phyloP scores from a whole-genome alignment of 2,888 invertebrate species.

The Tiphia femorata region DNA sequence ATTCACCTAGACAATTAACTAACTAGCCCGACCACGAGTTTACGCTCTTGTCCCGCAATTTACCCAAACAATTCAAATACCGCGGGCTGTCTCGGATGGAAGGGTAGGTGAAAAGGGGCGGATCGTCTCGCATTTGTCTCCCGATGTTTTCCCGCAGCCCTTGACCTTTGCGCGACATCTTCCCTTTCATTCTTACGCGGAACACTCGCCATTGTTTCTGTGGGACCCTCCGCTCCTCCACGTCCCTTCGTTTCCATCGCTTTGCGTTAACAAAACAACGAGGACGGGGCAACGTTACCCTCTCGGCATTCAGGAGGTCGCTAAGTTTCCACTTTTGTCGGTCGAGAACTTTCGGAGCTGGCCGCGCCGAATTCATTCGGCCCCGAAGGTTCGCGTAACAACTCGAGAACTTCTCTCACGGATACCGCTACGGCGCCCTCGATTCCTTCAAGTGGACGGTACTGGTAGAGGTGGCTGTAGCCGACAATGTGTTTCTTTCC shows the following conservation, averaged over 20 bases:
- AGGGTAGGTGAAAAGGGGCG: too few species aligned
- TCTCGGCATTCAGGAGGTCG: neutral
- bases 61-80: too few species aligned
- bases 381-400: slow-evolving; percentile 23
- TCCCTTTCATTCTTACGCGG: neutral
- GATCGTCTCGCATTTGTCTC: too few species aligned
- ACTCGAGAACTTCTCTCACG: slow-evolving; percentile 20
- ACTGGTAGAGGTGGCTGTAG: neutral
- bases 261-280: too few species aligned
- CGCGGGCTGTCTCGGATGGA: too few species aligned
- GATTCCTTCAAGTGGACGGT: neutral
- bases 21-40: too few species aligned
- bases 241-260: too few species aligned
- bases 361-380: slow-evolving; percentile 31
- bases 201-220: neutral
- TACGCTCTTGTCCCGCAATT: too few species aligned
- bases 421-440: neutral
- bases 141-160: too few species aligned
- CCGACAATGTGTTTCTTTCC: slow-evolving; percentile 38
- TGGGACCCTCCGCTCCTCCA: neutral
- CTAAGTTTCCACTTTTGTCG: slow-evolving; percentile 16
- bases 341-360: slow-evolving; percentile 18
- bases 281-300: neutral
- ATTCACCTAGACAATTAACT: too few species aligned
- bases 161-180: too few species aligned